Base-by-base conservation (phyloP, 2,797 vertebrate species). In the Pristis pectinata region DNA sequence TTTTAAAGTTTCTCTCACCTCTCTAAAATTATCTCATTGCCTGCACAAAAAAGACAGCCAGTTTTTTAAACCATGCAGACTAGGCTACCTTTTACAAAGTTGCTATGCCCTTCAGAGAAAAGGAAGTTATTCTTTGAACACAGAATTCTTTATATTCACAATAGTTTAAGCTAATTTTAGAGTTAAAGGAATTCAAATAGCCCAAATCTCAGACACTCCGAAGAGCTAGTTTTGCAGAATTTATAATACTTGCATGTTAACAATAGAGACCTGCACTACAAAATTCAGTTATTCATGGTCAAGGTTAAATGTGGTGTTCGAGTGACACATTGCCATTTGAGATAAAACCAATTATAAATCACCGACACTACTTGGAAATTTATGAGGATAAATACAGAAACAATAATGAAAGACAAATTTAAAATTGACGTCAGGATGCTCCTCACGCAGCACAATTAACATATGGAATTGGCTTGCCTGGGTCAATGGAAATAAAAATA, bases 261-360 rank as follows among this genome's bases (percentile, higher is more conserved):
- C 34, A 77, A 77, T n/a, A 77, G 76, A 77, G 76, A 77, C 77
- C 30, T 34, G 10, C 34, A 37, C n/a, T 1, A 11, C 76, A 76
- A 34, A 76, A n/a, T 76, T 76, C 34, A 76, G 74, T 10, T 30
- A 34, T 34, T 34, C 74, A 11, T 30, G 9, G 74, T 34, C 74
- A 77, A 77, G 76, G 34, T 30, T n/a, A 77, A 77, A 34, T 10
- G 30, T n/a, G 10, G 77, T 77, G 34, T 37, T 76, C n/a, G 34
- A 76, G 1, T 15, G 24, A 77, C 76, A 77, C 2, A 7, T 11
- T 77, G 30, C 2, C 34, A n/a, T n/a, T 77, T 77, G 76, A 11
- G 76, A 37, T 77, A 77, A 77, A 77, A 77, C 76, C 76, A 34
- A 77, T 77, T 77, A 77, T 77, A 77, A 77, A 76, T n/a, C 76